Evolutionary conservation across 2,113 vertebrate genomes (phyloP).

Genomic region (Elgaria multicarinata): DNA sequence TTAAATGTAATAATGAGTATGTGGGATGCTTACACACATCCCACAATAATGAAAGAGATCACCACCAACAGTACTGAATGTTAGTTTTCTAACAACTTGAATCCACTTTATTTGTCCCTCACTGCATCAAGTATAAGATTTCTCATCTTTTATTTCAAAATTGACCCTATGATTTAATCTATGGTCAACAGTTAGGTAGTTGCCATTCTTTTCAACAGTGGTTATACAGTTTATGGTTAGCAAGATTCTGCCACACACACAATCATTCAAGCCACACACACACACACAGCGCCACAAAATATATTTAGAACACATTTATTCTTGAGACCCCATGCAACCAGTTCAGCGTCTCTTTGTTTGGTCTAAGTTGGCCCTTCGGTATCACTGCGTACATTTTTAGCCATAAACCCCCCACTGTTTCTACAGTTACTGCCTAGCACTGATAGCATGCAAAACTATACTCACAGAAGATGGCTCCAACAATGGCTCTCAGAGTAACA

Average conservation of each 20-base stretch:
- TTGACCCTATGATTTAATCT: constrained; percentile 16
- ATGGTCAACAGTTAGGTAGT: background rate
- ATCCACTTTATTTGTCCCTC: background rate
- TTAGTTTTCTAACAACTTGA: background rate
- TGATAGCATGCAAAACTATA: constrained; percentile 38
- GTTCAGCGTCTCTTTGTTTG: background rate
- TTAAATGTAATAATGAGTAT: background rate
- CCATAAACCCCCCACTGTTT: background rate
- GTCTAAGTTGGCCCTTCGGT: background rate
- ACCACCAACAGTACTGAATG: background rate
- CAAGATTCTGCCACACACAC: rapidly evolving
- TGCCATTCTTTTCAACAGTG: background rate
- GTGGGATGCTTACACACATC: background rate
- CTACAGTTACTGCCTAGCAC: background rate
- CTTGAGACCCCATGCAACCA: rapidly evolving
- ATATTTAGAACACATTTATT: background rate
- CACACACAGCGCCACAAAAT: rapidly evolving
- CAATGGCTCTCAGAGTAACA: background rate
- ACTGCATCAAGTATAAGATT: rapidly evolving
- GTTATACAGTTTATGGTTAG: background rate
- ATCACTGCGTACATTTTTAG: background rate
- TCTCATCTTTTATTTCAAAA: background rate
- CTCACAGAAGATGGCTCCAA: constrained; percentile 67
- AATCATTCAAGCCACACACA: background rate
- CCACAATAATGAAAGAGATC: constrained; percentile 53